These are phyloP conservation scores for Coregonus sp. DNA, from an alignment of 2,797 vertebrate genomes.

Conservation along the genomic window DNA sequence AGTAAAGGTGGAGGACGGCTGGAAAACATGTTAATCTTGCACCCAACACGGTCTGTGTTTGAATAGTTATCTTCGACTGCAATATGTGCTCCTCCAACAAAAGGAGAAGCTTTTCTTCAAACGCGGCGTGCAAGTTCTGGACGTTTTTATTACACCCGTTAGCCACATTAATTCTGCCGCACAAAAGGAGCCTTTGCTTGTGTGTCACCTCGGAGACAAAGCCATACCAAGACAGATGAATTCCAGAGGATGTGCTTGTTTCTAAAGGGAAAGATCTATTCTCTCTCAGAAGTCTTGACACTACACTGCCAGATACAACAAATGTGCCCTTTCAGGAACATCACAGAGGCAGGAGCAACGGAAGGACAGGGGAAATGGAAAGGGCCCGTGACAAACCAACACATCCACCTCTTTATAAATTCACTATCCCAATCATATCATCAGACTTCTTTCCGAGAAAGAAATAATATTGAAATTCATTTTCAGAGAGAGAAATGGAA, in stretches of 20 bases:
- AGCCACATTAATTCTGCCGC: conserved; percentile 68
- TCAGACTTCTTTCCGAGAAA: conserved; percentile 42
- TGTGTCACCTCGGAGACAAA: conserved; percentile 75
- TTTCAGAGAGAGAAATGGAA: conserved; percentile 39
- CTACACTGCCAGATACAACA: conserved; percentile 67
- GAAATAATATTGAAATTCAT: conserved; percentile 67
- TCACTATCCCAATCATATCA: conserved; percentile 70
- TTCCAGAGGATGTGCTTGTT: conserved; percentile 66
- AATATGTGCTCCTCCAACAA: conserved; percentile 64
- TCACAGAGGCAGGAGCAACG: not conserved
- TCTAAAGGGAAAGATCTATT: conserved; percentile 60
- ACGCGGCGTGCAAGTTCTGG: conserved; percentile 53
- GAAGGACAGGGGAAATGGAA: conserved; percentile 42
- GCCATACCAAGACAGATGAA: conserved; percentile 79
- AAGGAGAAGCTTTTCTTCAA: conserved; percentile 59
- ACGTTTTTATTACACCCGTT: conserved; percentile 74
- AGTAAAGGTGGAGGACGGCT: conserved; percentile 44
- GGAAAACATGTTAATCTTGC: conserved; percentile 71
- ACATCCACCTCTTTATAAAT: conserved; percentile 56
- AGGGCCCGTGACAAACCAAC: conserved; percentile 39
- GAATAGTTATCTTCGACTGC: conserved; percentile 66
- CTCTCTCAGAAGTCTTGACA: conserved; percentile 63
- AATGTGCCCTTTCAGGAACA: conserved; percentile 65
- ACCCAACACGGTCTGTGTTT: conserved; percentile 48
- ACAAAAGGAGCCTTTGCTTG: conserved; percentile 68